A percentile compares a stretch with the other conserved stretches of the same genome.
phyloP scores from a whole-genome alignment of 2,888 invertebrate genomes.

The Xanthorhoe designata region DNA sequence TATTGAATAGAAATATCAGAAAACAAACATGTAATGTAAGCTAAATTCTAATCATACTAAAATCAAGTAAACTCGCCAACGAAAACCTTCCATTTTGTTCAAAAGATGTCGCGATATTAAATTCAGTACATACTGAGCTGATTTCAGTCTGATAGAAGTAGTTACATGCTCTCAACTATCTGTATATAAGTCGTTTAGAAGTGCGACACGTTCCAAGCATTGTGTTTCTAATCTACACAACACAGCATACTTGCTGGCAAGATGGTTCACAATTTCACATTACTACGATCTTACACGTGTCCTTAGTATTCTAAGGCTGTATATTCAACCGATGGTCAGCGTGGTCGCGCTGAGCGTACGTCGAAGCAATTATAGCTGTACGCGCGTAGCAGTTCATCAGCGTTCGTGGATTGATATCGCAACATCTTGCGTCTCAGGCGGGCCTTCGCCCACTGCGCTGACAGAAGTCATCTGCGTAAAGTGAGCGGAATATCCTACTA shows the following conservation, averaged over 20 bases:
- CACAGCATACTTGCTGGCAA: background rate
- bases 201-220: constrained; percentile 18
- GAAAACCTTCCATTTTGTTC: background rate
- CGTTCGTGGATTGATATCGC: no score
- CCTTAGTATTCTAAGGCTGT: no score
- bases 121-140: constrained; percentile 11
- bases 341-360: no score
- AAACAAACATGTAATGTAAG: background rate
- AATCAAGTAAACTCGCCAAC: background rate
- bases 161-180: constrained; percentile 3
- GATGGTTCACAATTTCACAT: no score
- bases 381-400: no score
- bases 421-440: no score
- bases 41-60: constrained; percentile 6
- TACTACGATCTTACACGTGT: no score
- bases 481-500: no score
- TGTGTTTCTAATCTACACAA: constrained; percentile 23
- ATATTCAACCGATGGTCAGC: no score
- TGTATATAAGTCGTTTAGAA: constrained; percentile 8
- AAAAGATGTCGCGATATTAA: background rate
- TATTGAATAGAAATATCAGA: background rate
- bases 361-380: no score
- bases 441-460: no score
- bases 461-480: no score
- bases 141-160: constrained; percentile 22